Conservation (phyloP, 1,140 invertebrate genomes). For the Diprion similis region DNA sequence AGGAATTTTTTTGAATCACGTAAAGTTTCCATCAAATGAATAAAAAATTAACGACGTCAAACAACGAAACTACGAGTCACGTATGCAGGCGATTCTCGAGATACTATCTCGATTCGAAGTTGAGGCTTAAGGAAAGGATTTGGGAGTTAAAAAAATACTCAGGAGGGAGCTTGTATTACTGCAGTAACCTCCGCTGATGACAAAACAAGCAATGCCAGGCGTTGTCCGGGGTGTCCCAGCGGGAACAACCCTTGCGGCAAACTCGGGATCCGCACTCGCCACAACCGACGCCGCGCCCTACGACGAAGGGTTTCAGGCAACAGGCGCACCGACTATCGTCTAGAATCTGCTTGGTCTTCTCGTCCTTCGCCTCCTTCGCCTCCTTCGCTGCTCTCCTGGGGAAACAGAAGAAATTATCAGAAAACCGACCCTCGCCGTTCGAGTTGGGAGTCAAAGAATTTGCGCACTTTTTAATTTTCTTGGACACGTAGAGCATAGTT, state of each 20-base stretch:
- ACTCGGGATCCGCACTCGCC: constrained; percentile 46
- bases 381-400: constrained; percentile 39
- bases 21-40: no score
- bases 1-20: no score
- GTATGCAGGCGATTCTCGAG: no score
- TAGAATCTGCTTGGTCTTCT: constrained; percentile 4
- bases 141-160: no score
- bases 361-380: constrained; percentile 27
- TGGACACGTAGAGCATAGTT: neutral
- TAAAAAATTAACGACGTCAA: no score
- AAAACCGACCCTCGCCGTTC: constrained; percentile 13
- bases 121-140: no score
- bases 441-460: neutral
- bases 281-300: constrained; percentile 44
- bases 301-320: constrained; percentile 51
- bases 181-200: constrained; percentile 48
- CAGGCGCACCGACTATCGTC: constrained; percentile 52
- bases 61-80: no score
- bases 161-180: neutral
- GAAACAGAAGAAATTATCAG: constrained; percentile 14
- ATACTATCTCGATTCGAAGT: no score
- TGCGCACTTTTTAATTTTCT: constrained; percentile 8
- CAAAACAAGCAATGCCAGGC: constrained; percentile 53
- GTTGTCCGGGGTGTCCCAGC: constrained; percentile 42
- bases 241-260: constrained; percentile 48